These are phyloP conservation scores for Apodemus agrarius DNA, from an alignment of 2,797 vertebrate genomes.

Conservation along the genomic window DNA sequence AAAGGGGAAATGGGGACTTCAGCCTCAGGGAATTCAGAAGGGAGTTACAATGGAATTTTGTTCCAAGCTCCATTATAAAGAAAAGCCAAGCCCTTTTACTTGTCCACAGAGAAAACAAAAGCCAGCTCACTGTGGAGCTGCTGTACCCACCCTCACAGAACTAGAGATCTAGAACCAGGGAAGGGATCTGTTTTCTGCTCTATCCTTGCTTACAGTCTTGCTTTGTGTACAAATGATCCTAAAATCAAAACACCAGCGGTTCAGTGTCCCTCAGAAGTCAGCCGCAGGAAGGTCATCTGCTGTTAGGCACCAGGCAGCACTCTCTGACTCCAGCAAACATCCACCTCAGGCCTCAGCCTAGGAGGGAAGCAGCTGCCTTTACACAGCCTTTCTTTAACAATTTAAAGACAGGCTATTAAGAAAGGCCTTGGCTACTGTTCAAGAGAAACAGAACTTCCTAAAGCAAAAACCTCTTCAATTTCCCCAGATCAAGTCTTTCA, in stretches of 20 bases:
- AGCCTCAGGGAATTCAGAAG: not conserved
- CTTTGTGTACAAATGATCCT: not conserved
- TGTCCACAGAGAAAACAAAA: not conserved
- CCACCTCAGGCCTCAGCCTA: not conserved
- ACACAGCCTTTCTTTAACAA: not conserved
- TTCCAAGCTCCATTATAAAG: not conserved
- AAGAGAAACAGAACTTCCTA: slow-evolving; percentile 49
- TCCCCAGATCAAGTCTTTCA: slow-evolving; percentile 54
- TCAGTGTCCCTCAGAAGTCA: not conserved
- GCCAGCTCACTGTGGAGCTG: not conserved
- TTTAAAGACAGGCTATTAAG: not conserved
- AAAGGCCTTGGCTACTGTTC: slow-evolving; percentile 26
- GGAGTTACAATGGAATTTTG: not conserved
- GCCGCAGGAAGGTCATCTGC: not conserved
- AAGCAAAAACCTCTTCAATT: slow-evolving; percentile 45
- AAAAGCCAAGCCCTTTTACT: not conserved
- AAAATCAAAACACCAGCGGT: not conserved
- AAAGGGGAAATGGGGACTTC: not conserved
- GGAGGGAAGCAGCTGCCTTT: not conserved
- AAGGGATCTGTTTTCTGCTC: not conserved
- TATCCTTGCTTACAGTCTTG: not conserved
- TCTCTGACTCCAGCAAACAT: not conserved
- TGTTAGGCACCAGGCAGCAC: not conserved
- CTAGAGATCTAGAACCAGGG: not conserved
- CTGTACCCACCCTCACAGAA: not conserved